phyloP scores from a whole-genome alignment of 2,888 invertebrate species.

The Tanypteryx hageni region DNA sequence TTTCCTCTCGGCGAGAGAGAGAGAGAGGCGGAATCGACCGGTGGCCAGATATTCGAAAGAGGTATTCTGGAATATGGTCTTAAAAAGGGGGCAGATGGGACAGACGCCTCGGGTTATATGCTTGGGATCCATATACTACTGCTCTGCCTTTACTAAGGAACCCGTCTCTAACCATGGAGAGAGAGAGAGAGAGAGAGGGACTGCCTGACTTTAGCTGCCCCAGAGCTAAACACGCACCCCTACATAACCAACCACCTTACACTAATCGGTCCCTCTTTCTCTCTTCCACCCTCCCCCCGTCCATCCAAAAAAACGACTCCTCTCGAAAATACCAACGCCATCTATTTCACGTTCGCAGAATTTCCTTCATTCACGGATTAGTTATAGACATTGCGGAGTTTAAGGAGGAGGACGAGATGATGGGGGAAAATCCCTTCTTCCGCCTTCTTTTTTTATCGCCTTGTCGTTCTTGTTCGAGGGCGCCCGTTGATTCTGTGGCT shows the following conservation, averaged over 20 bases:
- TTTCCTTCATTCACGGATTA: neutral
- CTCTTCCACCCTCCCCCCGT: neutral
- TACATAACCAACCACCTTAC: neutral
- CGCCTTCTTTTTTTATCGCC: slow-evolving; percentile 38
- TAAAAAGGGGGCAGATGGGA: neutral
- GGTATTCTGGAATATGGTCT: neutral
- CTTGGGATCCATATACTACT: slow-evolving; percentile 31
- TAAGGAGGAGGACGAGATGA: neutral
- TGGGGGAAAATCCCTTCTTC: neutral
- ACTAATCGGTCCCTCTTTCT: neutral
- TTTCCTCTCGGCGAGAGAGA: too few relatives aligned
- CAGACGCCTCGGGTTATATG: slow-evolving; percentile 29
- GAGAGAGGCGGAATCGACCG: neutral
- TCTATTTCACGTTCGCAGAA: neutral
- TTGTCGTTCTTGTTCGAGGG: slow-evolving; percentile 31
- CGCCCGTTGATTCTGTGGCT: neutral
- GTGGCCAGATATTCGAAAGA: neutral
- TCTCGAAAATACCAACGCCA: neutral
- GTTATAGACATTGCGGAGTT: slow-evolving; percentile 34
- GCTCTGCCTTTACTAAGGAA: neutral
- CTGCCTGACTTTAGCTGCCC: slow-evolving; percentile 26
- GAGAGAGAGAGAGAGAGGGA: neutral
- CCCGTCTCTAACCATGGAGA: neutral
- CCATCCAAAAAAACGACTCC: neutral
- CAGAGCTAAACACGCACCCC: slow-evolving; percentile 27